Base-by-base conservation (phyloP, 1,140 invertebrate species). In the Pentalonia nigronervosa region DNA sequence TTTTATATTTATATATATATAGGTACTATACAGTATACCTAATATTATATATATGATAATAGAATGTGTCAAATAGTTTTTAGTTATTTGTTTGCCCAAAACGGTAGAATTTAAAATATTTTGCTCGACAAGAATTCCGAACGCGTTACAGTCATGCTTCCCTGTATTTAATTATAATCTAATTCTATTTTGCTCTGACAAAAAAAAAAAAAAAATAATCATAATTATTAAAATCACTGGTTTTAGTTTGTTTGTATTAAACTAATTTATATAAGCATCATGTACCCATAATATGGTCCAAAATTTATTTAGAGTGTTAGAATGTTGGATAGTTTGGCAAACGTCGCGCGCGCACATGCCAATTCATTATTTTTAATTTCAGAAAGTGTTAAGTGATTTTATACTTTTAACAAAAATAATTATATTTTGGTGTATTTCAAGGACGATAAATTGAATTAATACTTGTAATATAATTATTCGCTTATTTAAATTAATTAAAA, bases 281-380 rank as follows among this genome's bases (percentile, higher is more conserved):
- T 60, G 11, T 20, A 21, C 67, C 20, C 25, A 67, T 90, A 76
- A 76, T 76, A 90, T 67, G 53, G 89, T 36, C 53, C 23, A 60
- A 90, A 45, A 90, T 41, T 45, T 25, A 56, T 90, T 90, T 41
- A 56, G 23, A 90, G 53, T 36, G 53, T 89, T 36, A 36, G 48
- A 89, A 89, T 90, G 34, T 90, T 36, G 11, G 25, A 41, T 67
- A 45, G 36, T 67, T 90, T 90, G 89, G 56, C 89, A 67, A 90
- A 60, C 89, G 25, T 20, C 23, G 3, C 3, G 56, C 1, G 21
- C 25, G 17, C 36, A 67, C 89, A 67, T 67, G 89, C 89, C 89
- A 90, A 67, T 90, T 90, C 36, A 56, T 90, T 90, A 90, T 45
- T 41, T 90, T 90, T 53, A 56, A 90, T 90, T 90, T 41, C 53